Evolutionary conservation across 1,140 invertebrate species (phyloP), one percentile per base, ranked within the genome.

Genomic region (Steinernema khuongi): DNA sequence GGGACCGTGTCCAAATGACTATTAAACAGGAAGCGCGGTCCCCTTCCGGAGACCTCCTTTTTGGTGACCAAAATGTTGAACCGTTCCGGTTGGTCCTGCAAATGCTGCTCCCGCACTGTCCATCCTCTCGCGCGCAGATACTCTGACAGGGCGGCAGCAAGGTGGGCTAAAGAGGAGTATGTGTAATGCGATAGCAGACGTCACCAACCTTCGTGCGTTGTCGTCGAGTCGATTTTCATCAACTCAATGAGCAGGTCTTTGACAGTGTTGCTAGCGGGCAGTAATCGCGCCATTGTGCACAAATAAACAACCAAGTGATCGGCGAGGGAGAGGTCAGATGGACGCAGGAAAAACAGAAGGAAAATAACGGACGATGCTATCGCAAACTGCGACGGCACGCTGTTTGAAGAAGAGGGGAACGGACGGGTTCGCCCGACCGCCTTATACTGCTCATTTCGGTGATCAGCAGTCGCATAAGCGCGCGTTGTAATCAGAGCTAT

Each of bases 1-100:
- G 80, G 81, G 31, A 81, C 80, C 17, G 80, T 81, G 71, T 81
- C 80, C 73, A 81, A 32, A 71, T 81, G 80, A 43, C 81, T 73
- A 70, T 82, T 81, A 31, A 81, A 77, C 28, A 82, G 33, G 33
- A 82, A 29, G 66, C 68, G 36, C 18, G 71, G 70, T 22, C 69
- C 78, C n/a, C 67, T 50, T 26, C 33, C 69, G 29, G 60, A 30
- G 17, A 50, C 19, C 67, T 67, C 44, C 14, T 66, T 70, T 66
- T 73, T 36, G 4, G 77, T 80, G 1, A 71, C 72, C n/a, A 81
- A 60, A 1, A 81, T 17, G 70, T 81, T 81, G 31, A 76, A 71
- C 1, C 80, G 32, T 1, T 74, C 41, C 17, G 70, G 33, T 29
- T 81, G 29, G 1, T 32, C 19, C 18, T 60, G 31, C 1, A 79